phyloP scores from a whole-genome alignment of 2,888 invertebrate genomes.

The Diarsia brunnea region DNA sequence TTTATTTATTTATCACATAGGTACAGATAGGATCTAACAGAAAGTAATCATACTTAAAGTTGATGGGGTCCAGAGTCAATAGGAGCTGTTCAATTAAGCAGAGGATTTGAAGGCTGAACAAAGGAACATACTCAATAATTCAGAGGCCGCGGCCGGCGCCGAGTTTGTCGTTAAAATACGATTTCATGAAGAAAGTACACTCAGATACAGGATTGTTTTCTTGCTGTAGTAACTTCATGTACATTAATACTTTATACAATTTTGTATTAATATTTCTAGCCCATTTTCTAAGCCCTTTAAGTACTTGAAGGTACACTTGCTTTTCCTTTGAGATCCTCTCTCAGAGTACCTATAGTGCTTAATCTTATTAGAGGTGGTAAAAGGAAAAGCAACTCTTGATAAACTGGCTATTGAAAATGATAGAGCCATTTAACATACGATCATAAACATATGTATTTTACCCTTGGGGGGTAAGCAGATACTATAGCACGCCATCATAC shows the following conservation, averaged over 20 bases:
- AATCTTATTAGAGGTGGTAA: too few relatives aligned
- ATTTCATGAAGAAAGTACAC: conserved; percentile 43
- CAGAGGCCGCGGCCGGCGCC: conserved; percentile 18
- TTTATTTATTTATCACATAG: too few relatives aligned
- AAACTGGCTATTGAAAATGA: neutral
- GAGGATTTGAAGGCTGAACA: conserved; percentile 46
- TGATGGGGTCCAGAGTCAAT: conserved; percentile 52
- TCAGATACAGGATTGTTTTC: conserved; percentile 16
- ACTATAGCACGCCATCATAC: too few relatives aligned
- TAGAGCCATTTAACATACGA: neutral
- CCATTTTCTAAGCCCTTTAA: neutral
- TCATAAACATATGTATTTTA: neutral
- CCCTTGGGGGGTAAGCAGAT: too few relatives aligned
- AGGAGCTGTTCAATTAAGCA: conserved; percentile 57
- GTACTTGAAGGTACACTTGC: neutral
- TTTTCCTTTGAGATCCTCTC: neutral
- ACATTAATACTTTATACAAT: neutral
- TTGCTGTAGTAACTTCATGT: neutral
- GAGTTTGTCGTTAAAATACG: conserved; percentile 59
- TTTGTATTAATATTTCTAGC: neutral
- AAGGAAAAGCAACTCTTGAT: neutral
- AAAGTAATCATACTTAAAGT: conserved; percentile 60
- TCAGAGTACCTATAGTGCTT: too few relatives aligned
- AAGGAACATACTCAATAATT: conserved; percentile 57
- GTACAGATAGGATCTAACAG: conserved; percentile 23